These are phyloP conservation scores for Cairina moschata DNA, from an alignment of 2,113 vertebrate genomes.

Conservation along the genomic window DNA sequence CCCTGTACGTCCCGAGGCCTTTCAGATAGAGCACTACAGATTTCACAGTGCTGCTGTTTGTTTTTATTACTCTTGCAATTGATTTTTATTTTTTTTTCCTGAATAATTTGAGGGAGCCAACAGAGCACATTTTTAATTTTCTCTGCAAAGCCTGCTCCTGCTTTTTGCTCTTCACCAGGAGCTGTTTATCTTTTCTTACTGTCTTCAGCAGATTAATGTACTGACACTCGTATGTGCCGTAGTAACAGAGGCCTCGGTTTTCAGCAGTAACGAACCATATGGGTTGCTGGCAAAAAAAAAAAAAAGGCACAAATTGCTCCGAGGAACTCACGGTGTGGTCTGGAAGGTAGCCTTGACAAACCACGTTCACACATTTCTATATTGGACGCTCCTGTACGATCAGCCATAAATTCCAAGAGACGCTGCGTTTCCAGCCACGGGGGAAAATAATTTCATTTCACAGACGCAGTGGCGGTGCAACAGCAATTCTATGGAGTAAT, in stretches of 20 bases:
- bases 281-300: neutral
- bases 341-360: neutral
- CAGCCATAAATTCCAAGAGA: neutral
- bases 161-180: neutral
- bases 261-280: neutral
- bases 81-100: neutral
- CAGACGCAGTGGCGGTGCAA: neutral
- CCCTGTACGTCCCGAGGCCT: neutral
- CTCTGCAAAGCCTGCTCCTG: neutral
- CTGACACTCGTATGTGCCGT: neutral
- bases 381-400: neutral
- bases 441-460: neutral
- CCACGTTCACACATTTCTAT: neutral
- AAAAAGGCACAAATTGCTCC: neutral
- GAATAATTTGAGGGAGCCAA: constrained; percentile 3
- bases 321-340: neutral
- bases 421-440: neutral
- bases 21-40: neutral
- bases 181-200: neutral
- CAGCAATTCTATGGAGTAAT: neutral
- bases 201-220: neutral
- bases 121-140: neutral
- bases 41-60: neutral
- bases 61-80: constrained; percentile 33
- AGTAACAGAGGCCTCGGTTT: neutral